Percentiles rank a stretch among this genome's conserved stretches.
Conservation (phyloP, 2,888 invertebrate species). For the Dasysyrphus albostriatus region DNA sequence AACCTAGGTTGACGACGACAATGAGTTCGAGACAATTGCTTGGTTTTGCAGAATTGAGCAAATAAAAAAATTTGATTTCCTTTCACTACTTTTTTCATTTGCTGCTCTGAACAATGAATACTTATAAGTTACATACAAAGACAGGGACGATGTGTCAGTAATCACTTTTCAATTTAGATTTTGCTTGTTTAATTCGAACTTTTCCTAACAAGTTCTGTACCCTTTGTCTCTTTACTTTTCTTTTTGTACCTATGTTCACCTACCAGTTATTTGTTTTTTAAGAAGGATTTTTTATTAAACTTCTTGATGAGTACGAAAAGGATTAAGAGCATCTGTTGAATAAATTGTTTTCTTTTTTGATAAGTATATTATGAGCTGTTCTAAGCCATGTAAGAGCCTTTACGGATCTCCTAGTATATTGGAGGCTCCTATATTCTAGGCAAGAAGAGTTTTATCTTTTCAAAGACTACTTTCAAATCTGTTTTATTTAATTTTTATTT, state of each 20-base stretch:
- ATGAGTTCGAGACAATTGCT: conserved; percentile 2
- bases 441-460: too few relatives aligned
- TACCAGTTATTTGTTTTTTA: too few relatives aligned
- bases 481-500: too few relatives aligned
- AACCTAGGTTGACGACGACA: neutral
- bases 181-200: conserved; percentile 61
- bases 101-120: neutral
- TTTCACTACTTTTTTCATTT: neutral
- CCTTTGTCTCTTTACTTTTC: too few relatives aligned
- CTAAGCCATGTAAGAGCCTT: too few relatives aligned
- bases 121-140: too few relatives aligned
- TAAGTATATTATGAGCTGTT: too few relatives aligned
- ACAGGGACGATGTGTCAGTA: conserved; percentile 22
- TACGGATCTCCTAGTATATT: too few relatives aligned
- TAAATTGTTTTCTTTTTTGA: too few relatives aligned
- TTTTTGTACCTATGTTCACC: too few relatives aligned
- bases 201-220: conserved; percentile 24
- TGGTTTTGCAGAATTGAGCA: conserved; percentile 3
- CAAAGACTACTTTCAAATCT: too few relatives aligned
- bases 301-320: conserved; percentile 25
- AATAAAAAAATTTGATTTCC: conserved; percentile 39
- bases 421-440: too few relatives aligned
- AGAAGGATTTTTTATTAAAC: conserved; percentile 8
- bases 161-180: conserved; percentile 71
- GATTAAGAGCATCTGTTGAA: conserved; percentile 1